Base-by-base conservation (phyloP, 2,113 vertebrate genomes). In the Theristicus caerulescens region DNA sequence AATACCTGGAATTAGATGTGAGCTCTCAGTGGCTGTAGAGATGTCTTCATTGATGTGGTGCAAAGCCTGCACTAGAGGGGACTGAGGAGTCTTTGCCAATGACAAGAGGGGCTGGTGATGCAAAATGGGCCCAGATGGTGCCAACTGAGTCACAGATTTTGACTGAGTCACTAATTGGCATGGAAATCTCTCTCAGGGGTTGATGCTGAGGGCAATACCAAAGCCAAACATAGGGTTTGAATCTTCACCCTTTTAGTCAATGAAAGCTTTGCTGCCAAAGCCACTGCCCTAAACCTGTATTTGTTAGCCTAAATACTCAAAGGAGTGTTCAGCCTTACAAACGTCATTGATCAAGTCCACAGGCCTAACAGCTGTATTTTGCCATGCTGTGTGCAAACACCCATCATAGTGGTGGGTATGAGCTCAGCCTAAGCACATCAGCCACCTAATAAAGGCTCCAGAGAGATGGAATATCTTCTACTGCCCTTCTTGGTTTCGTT, bases 71-170 rank as follows among this genome's bases (percentile, higher is more conserved):
- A 54, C 47, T 74, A 34, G 77, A 82, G 91, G 36, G 73, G 78
- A 62, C 49, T 29, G 70, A 93, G 58, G 40, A 61, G 77, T 93
- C 67, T 49, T 52, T 90, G 70, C 54, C 73, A 76, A 59, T 24
- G 93, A 89, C 89, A 91, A 82, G 51, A 91, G 78, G 46, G 81
- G 42, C 54, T 91, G 78, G 78, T 81, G 84, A 79, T 85, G 73
- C 54, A 95, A 89, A 97, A 96, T 9, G 62, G 58, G 54, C 44
- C 58, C 84, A 72, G 83, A 89, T 46, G 54, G 77, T 96, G 83
- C 91, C 81, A 82, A 66, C 54, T 71, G 82, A 94, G 71, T 86
- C 89, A 86, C 77, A 62, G 42, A 82, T 79, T 94, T 89, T 92
- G 61, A 62, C 80, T 86, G 76, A 89, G 79, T 58, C 89, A 80